Conservation (phyloP, 2,888 invertebrate species). For the Halictus ligatus region DNA sequence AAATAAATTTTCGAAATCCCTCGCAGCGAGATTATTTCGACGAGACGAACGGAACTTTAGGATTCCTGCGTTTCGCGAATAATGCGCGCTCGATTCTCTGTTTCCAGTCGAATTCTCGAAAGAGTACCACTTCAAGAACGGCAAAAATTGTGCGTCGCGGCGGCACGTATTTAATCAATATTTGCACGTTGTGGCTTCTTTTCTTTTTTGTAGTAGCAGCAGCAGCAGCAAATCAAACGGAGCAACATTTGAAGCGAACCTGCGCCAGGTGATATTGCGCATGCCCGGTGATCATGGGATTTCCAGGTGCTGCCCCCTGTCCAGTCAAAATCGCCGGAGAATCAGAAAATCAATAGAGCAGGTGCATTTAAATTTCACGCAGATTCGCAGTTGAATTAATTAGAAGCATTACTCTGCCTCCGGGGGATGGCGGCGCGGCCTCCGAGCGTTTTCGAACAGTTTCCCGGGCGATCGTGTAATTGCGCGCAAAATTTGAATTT, state of each 20-base stretch:
- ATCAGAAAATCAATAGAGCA: constrained; percentile 67
- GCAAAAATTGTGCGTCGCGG: not conserved
- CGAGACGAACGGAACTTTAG: not conserved
- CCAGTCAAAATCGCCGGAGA: constrained; percentile 16
- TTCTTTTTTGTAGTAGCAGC: not conserved
- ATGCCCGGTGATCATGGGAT: constrained; percentile 3
- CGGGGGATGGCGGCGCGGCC: not conserved
- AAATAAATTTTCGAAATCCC: not conserved
- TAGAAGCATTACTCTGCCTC: constrained; percentile 50
- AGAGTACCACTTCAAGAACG: not conserved
- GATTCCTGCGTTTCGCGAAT: not conserved
- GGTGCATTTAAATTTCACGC: constrained; percentile 71
- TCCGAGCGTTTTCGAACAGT: not conserved
- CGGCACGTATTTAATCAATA: constrained; percentile 11
- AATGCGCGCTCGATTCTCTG: not conserved
- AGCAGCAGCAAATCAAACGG: constrained; percentile 9
- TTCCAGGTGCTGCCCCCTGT: constrained; percentile 55
- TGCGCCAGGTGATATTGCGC: not conserved
- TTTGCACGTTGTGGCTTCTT: not conserved
- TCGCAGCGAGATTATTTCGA: not conserved
- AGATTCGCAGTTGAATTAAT: constrained; percentile 64
- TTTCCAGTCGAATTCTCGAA: not conserved
- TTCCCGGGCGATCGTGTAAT: constrained; percentile 21
- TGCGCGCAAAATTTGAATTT: constrained; percentile 48
- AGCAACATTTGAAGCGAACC: constrained; percentile 2